These are phyloP conservation scores for Triplophysa yarkandensis DNA, from an alignment of 2,797 vertebrate genomes.

Conservation along the genomic window DNA sequence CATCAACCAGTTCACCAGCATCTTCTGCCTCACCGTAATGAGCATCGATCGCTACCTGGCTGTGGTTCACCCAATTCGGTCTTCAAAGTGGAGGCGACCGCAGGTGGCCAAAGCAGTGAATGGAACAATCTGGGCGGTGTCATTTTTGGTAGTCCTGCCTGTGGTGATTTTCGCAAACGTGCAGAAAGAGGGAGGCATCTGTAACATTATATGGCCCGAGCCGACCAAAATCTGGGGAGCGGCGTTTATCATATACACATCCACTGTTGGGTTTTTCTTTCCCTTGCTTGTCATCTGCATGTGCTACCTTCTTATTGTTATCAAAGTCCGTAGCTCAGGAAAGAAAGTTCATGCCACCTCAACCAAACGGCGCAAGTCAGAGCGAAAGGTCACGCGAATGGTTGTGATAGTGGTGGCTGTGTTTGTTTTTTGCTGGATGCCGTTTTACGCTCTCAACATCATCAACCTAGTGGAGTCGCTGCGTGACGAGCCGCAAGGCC, in stretches of 20 bases:
- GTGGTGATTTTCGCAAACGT: slow-evolving; percentile 90
- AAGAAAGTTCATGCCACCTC: slow-evolving; percentile 88
- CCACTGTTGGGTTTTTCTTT: slow-evolving; percentile 90
- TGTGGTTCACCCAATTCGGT: slow-evolving; percentile 91
- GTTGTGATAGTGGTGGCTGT: slow-evolving; percentile 94
- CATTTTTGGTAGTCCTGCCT: slow-evolving; percentile 89
- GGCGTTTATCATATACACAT: slow-evolving; percentile 92
- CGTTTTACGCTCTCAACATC: slow-evolving; percentile 94
- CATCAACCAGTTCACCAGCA: slow-evolving; percentile 97
- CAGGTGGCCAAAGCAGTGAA: slow-evolving; percentile 90
- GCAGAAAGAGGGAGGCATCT: slow-evolving; percentile 82
- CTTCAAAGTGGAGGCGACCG: slow-evolving; percentile 89
- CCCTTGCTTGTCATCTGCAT: slow-evolving; percentile 94
- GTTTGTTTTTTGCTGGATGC: slow-evolving; percentile 96
- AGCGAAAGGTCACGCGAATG: slow-evolving; percentile 93
- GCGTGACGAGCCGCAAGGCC: slow-evolving; percentile 81
- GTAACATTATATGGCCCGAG: slow-evolving; percentile 94
- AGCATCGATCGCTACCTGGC: slow-evolving; percentile 95
- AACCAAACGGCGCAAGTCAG: slow-evolving; percentile 85
- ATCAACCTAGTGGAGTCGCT: slow-evolving; percentile 87
- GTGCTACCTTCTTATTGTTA: slow-evolving; percentile 93
- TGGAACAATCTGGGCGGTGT: slow-evolving; percentile 85
- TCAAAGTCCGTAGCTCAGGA: slow-evolving; percentile 91
- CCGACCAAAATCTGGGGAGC: slow-evolving; percentile 86
- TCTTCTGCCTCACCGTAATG: slow-evolving; percentile 97